These are phyloP conservation scores for Zaprionus davidi DNA, from an alignment of 1,140 invertebrate genomes.

Conservation along the genomic window DNA sequence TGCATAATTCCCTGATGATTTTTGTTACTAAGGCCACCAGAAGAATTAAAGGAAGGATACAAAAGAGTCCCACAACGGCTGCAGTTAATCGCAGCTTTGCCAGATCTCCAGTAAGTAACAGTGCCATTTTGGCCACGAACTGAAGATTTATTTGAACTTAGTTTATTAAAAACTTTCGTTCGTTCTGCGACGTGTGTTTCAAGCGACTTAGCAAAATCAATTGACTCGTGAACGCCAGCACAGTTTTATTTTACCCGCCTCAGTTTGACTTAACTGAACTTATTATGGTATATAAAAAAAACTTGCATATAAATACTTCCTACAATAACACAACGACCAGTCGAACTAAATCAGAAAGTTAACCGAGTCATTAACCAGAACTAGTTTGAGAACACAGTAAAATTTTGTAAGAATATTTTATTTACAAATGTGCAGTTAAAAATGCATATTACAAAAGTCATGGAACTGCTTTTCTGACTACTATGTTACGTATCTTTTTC, in stretches of 20 bases:
- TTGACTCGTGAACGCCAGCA: not conserved
- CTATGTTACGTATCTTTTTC: no score
- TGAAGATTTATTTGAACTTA: not conserved
- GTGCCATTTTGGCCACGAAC: not conserved
- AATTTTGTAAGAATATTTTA: not conserved
- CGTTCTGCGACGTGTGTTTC: not conserved
- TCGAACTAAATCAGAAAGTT: no score
- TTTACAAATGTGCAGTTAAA: not conserved
- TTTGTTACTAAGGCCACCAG: constrained; percentile 27
- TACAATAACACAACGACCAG: no score
- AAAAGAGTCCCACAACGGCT: constrained; percentile 14
- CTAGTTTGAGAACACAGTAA: not conserved
- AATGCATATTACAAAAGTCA: not conserved
- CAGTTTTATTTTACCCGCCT: not conserved
- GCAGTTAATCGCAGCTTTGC: not conserved
- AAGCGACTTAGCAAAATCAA: not conserved
- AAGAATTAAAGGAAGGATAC: constrained; percentile 36
- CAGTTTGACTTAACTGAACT: not conserved
- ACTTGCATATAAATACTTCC: no score
- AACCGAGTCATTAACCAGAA: not conserved
- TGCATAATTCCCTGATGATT: constrained; percentile 10
- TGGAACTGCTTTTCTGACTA: not conserved
- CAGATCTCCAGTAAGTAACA: not conserved
- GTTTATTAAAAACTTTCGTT: not conserved
- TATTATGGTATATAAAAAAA: no score